phyloP scores from a whole-genome alignment of 2,888 invertebrate genomes.

The Gastracanthus pulcherrimus region DNA sequence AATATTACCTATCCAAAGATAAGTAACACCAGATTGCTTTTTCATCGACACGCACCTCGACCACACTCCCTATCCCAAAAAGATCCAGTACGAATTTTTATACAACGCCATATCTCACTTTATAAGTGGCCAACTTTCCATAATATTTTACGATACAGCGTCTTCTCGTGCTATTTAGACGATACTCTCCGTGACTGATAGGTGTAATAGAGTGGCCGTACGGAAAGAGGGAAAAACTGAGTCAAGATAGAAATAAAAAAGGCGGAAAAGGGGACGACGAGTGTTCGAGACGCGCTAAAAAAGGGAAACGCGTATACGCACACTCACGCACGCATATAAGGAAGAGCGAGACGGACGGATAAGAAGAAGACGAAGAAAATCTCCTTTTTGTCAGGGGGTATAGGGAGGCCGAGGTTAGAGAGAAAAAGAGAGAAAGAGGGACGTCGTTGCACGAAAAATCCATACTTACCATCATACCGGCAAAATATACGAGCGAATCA shows the following conservation, averaged over 20 bases:
- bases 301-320: background rate
- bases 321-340: background rate
- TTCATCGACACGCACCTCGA: background rate
- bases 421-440: background rate
- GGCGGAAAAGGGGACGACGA: background rate
- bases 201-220: background rate
- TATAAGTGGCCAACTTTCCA: background rate
- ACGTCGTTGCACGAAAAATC: constrained; percentile 43
- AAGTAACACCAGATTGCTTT: too few relatives aligned
- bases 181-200: constrained; percentile 27
- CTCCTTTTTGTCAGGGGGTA: constrained; percentile 21
- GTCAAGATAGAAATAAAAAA: background rate
- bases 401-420: background rate
- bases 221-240: background rate
- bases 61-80: background rate
- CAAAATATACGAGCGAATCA: constrained; percentile 53
- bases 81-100: background rate
- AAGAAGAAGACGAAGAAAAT: constrained; percentile 11
- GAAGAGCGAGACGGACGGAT: background rate
- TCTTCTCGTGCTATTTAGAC: constrained; percentile 4
- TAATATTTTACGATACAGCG: constrained; percentile 29
- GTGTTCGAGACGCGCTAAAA: background rate
- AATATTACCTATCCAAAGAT: too few relatives aligned
- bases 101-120: constrained; percentile 1
- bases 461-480: constrained; percentile 49